phyloP scores from a whole-genome alignment of 2,888 invertebrate species.

The Scaptomyza parva region DNA sequence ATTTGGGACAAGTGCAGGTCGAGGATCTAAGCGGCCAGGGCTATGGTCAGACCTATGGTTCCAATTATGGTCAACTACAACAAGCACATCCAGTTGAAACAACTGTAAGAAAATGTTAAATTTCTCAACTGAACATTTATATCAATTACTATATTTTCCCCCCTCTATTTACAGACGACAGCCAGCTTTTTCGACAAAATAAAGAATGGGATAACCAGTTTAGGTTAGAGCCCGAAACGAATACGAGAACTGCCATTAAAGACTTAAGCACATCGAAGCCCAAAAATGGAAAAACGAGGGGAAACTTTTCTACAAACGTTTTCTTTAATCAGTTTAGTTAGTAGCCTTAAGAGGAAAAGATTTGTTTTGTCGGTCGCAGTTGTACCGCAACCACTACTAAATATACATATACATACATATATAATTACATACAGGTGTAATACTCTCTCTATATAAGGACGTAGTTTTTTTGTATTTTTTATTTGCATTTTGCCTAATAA shows the following conservation, averaged over 20 bases:
- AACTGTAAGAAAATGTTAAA: conserved; percentile 44
- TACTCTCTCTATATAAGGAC: conserved; percentile 59
- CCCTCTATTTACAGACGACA: conserved; percentile 54
- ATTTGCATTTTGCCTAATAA: conserved; percentile 61
- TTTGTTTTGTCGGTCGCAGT: conserved; percentile 28
- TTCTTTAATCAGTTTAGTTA: conserved; percentile 65
- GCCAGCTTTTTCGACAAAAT: conserved; percentile 68
- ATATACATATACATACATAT: conserved; percentile 42
- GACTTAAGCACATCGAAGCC: conserved; percentile 27
- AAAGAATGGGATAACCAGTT: conserved; percentile 71
- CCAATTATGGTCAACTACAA: conserved; percentile 36
- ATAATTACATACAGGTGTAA: conserved; percentile 39
- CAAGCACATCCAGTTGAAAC: conserved; percentile 25
- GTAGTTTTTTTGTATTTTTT: conserved; percentile 46
- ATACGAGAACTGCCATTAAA: conserved; percentile 58
- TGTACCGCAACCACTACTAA: conserved; percentile 46
- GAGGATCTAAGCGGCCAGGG: conserved; percentile 47
- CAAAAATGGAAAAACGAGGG: conserved; percentile 11
- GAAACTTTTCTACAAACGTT: conserved; percentile 58
- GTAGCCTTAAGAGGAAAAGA: conserved; percentile 56
- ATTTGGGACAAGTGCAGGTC: conserved; percentile 46
- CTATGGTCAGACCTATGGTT: conserved; percentile 15
- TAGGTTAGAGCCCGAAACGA: conserved; percentile 49
- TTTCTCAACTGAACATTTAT: background rate
- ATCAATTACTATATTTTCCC: background rate